A percentile compares a stretch with the other conserved stretches of the same genome.
Conservation (phyloP, 35 echinoderm and acorn worm species). For the Amphiura filiformis region DNA sequence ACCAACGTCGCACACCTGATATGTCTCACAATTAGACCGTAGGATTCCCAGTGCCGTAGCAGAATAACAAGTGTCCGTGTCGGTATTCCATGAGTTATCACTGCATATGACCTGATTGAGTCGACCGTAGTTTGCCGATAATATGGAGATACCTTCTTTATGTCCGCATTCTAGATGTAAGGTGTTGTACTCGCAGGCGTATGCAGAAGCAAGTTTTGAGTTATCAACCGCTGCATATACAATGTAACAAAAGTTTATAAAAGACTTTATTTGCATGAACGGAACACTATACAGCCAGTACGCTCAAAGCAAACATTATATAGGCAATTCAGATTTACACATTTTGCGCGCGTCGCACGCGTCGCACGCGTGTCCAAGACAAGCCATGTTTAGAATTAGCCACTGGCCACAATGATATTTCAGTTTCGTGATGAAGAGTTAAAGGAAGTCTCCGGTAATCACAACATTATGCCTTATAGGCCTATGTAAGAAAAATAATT, state of each 20-base stretch:
- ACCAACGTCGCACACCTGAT: not conserved
- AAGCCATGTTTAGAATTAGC: no score
- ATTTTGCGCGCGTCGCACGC: not conserved
- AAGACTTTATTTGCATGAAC: not conserved
- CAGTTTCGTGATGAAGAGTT: no score
- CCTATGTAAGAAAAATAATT: no score
- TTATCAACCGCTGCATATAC: not conserved
- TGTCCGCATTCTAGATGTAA: not conserved
- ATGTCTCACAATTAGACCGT: not conserved
- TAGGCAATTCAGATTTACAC: not conserved
- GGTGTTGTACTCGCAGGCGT: not conserved
- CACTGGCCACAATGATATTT: no score
- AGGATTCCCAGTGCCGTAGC: not conserved
- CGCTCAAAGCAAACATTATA: not conserved
- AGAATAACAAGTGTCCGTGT: not conserved
- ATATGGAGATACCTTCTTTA: not conserved
- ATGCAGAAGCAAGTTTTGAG: not conserved
- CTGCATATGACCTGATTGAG: not conserved
- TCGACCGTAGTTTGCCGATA: not conserved
- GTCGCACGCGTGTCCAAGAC: not conserved
- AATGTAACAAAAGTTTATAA: not conserved
- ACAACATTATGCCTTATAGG: no score
- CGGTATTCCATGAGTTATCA: not conserved
- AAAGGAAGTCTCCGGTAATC: no score
- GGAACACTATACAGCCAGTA: not conserved